Evolutionary conservation across 2,113 vertebrate species (phyloP).

Genomic region (Poecilia latipinna): DNA sequence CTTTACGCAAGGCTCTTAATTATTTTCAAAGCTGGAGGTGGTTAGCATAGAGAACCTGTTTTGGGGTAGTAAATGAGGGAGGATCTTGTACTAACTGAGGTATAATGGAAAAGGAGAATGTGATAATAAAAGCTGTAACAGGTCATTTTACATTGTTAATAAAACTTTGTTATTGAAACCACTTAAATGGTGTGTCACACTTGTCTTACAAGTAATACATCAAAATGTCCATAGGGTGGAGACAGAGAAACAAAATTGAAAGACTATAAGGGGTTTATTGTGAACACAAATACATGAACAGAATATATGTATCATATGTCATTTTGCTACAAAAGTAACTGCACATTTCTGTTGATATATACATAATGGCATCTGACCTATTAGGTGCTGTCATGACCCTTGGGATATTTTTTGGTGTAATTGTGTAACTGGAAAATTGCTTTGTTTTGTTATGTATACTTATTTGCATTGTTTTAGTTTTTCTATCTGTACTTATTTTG

Average conservation of each 20-base stretch:
- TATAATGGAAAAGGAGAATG: constrained; percentile 86
- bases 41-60: constrained; percentile 43
- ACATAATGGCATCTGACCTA: neutral
- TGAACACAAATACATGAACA: neutral
- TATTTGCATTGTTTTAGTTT: no score
- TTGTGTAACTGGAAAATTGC: neutral
- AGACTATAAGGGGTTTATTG: no score
- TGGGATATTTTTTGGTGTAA: neutral
- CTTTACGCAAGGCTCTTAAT: constrained; percentile 68
- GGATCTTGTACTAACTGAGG: constrained; percentile 41
- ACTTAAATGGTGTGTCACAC: neutral
- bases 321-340: no score
- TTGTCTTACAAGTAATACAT: constrained; percentile 19
- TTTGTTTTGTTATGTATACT: no score
- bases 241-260: constrained; percentile 27
- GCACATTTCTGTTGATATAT: no score
- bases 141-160: constrained; percentile 96
- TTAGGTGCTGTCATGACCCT: neutral
- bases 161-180: constrained; percentile 90
- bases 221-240: constrained; percentile 45
- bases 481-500: no score
- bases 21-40: constrained; percentile 66
- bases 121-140: constrained; percentile 80
- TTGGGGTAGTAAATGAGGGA: neutral
- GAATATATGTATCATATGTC: neutral